Base-by-base conservation (phyloP, 1,140 invertebrate genomes). In the Diorhabda sublineata region DNA sequence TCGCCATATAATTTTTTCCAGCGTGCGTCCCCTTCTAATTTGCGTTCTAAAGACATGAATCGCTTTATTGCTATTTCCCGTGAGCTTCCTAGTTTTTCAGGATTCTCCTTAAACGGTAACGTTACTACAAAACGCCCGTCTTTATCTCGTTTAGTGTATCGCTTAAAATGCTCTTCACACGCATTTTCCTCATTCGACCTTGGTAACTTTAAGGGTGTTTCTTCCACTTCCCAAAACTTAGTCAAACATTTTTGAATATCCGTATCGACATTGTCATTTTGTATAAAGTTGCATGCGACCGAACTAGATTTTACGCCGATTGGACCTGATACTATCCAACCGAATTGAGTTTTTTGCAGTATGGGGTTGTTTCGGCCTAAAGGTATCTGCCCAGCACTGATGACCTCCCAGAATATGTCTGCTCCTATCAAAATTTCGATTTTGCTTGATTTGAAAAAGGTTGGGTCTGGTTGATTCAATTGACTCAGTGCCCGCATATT, bases 321-420 rank as follows among this genome's bases (percentile, higher is more conserved):
- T 6, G 41, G 61, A 44, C 72, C 72, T 8, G 60, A 45, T 43
- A 77, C 56, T 52, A 76, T 70, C 77, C 77, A 80, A 8, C 76
- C 78, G 8, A 81, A 69, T 58, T 73, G 62, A n/a, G 75, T 78
- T 73, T 80, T 64, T 66, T 78, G 77, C 8, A 80, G 58, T 52
- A 58, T 71, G 2, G 73, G 73, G 9, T 73, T 58, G 45, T 69
- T 68, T 4, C 44, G 58, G 42, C 68, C 74, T 52, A 74, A 64
- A 58, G 72, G 74, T 45, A 74, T 71, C 69, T 74, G 62, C n/a
- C 78, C 74, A 11, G 65, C 68, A 42, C 70, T 70, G 2, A 81
- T 58, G 47, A 80, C 58, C 8, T 78, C 67, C 72, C 74, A 80
- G 71, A 79, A 80, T 43, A 74, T 11, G 42, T 75, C 75, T 7